Evolutionary conservation across 2,888 invertebrate species (phyloP).

Genomic region (Drosophila subquinaria): DNA sequence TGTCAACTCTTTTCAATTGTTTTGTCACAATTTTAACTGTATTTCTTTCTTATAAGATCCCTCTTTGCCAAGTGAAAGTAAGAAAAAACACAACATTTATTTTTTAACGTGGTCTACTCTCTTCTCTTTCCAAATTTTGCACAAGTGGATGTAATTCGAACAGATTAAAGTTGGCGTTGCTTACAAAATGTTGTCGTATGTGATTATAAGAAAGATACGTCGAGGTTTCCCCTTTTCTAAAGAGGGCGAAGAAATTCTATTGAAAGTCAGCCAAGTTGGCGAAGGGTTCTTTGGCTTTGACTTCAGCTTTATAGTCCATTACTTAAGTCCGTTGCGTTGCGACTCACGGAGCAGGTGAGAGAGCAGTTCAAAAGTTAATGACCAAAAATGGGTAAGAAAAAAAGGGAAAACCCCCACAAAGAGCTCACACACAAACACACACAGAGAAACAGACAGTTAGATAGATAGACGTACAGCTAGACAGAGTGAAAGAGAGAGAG

Average conservation of each 20-base stretch:
- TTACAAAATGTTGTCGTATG: conserved; percentile 48
- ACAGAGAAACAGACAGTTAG: conserved; percentile 1
- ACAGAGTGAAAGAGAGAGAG: conserved; percentile 13
- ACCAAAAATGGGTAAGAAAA: conserved; percentile 65
- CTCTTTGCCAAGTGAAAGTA: not conserved
- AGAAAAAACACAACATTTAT: not conserved
- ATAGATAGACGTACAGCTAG: conserved; percentile 15
- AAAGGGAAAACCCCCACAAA: conserved; percentile 45
- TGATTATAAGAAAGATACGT: conserved; percentile 45
- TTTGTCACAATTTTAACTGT: not conserved
- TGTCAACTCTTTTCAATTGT: not conserved
- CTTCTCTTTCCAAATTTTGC: not conserved
- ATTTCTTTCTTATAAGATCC: not conserved
- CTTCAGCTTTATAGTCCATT: conserved; percentile 51
- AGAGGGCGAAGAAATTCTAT: conserved; percentile 29
- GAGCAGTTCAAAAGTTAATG: conserved; percentile 78
- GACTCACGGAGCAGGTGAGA: conserved; percentile 52
- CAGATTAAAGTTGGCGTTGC: conserved; percentile 53
- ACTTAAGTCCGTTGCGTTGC: conserved; percentile 45
- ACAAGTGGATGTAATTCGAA: conserved; percentile 41
- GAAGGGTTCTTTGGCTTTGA: conserved; percentile 31
- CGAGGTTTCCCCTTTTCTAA: conserved; percentile 12
- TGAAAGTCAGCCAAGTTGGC: conserved; percentile 24
- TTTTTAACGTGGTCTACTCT: not conserved
- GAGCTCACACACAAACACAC: conserved; percentile 17